Base-by-base conservation (phyloP, 2,888 invertebrate genomes). In the Cosmia trapezina region DNA sequence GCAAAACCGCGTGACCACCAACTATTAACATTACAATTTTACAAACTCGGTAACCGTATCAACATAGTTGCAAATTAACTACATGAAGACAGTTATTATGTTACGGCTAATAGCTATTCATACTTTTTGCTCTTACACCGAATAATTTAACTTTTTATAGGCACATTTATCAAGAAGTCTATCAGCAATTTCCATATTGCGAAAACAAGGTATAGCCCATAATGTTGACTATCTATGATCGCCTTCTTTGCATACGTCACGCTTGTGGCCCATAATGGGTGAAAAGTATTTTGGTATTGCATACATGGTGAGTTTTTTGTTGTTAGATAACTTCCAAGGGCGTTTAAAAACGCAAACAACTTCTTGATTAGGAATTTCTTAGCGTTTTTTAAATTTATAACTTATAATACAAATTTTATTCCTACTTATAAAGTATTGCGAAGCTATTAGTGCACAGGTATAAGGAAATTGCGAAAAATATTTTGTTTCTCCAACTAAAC, bases 61-160 rank as follows among this genome's bases (percentile, higher is more conserved):
- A 73, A 74, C 78, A 70, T 17, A n/a, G 49, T 81, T 65, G 65
- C 59, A 81, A 81, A 74, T 73, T 70, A 73, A 77, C 59, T 5
- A 43, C 73, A 65, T 37, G 65, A 70, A 82, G 80, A 81, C 74
- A 82, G 75, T 74, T 81, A 81, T 66, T 51, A 59, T 56, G 61
- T 78, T 78, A 68, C 70, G 69, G 63, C 53, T 73, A 81, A 73
- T 70, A 77, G 78, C 43, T 77, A 73, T 70, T 53, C 81, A 73
- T 80, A 65, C 53, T 81, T 78, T 81, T 81, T 78, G 65, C 74
- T 82, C 62, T 65, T 70, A 82, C 68, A 53, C 61, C 28, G 78
- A 81, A 81, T 74, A 82, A 82, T 62, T 81, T 70, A 66, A 51
- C 56, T 82, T 82, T 82, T 81, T 81, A 78, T 69, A 37, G 68